phyloP scores from a whole-genome alignment of 2,797 vertebrate genomes.

The Hybognathus amarus region DNA sequence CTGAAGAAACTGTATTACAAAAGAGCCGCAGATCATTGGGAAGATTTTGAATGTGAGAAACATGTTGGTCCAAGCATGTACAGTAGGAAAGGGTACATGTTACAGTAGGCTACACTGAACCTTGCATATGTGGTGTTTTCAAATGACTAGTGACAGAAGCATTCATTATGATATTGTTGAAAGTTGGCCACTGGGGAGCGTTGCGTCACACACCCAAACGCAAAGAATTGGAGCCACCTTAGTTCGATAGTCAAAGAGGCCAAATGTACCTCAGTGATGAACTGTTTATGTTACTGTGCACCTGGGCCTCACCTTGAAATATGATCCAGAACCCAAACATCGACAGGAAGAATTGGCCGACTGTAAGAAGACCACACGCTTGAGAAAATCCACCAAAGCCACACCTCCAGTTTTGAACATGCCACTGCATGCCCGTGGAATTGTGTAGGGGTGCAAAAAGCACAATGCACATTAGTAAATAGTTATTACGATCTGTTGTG shows the following conservation, averaged over 20 bases:
- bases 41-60: background rate
- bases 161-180: slow-evolving; percentile 23
- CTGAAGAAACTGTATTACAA: background rate
- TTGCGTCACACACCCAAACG: slow-evolving; percentile 7
- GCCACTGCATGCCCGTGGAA: slow-evolving; percentile 21
- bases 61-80: background rate
- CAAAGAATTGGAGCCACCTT: slow-evolving; percentile 4
- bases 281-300: slow-evolving; percentile 36
- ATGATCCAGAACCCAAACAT: slow-evolving; percentile 27
- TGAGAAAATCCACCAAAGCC: slow-evolving; percentile 36
- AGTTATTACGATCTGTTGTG: slow-evolving; percentile 34
- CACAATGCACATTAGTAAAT: slow-evolving; percentile 23
- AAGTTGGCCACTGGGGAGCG: slow-evolving; percentile 18
- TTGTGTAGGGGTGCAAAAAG: background rate
- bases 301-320: slow-evolving; percentile 20
- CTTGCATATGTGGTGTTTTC: slow-evolving; percentile 12
- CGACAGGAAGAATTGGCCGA: background rate
- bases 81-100: background rate
- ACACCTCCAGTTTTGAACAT: slow-evolving; percentile 36
- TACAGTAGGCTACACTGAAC: slow-evolving; percentile 10
- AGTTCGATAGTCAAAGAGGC: slow-evolving; percentile 9
- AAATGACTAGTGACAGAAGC: slow-evolving; percentile 16
- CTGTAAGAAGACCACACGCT: slow-evolving; percentile 18
- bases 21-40: background rate
- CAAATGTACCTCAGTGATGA: background rate